Evolutionary conservation across 2,797 vertebrate genomes (phyloP).

Genomic region (Aselliscus stoliczkanus): DNA sequence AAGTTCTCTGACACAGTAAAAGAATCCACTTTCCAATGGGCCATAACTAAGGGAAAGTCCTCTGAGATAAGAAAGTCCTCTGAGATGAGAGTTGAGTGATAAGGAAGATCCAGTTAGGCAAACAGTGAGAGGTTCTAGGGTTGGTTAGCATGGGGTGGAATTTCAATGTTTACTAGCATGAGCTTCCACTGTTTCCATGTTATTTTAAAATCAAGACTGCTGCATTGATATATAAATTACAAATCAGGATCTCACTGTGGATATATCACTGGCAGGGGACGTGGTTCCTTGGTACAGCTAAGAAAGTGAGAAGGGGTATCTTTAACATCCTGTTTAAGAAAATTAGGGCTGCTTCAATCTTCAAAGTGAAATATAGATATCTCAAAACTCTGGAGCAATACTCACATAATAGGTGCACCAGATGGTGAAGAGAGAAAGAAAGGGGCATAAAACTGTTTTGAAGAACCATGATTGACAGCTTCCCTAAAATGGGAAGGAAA

Average conservation of each 20-base stretch:
- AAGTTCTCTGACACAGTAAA: not conserved
- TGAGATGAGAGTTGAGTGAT: not conserved
- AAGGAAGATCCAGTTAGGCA: not conserved
- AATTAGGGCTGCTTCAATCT: not conserved
- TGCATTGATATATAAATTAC: not conserved
- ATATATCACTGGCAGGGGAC: not conserved
- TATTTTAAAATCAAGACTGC: not conserved
- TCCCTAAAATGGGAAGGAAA: not conserved
- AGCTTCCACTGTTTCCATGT: not conserved
- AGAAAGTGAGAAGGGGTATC: not conserved
- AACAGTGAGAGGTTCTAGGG: not conserved
- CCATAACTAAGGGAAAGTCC: not conserved
- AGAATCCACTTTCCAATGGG: not conserved
- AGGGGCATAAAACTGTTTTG: not conserved
- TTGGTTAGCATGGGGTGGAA: not conserved
- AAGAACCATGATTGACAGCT: not conserved
- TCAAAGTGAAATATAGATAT: not conserved
- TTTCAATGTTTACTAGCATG: not conserved
- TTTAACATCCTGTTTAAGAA: not conserved
- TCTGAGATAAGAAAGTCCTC: not conserved
- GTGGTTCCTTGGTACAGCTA: not conserved
- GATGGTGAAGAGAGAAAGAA: not conserved
- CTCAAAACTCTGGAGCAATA: not conserved
- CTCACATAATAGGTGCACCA: not conserved
- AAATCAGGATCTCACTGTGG: not conserved